Conservation (phyloP, 2,888 invertebrate species). For the Tetragonula carbonaria region DNA sequence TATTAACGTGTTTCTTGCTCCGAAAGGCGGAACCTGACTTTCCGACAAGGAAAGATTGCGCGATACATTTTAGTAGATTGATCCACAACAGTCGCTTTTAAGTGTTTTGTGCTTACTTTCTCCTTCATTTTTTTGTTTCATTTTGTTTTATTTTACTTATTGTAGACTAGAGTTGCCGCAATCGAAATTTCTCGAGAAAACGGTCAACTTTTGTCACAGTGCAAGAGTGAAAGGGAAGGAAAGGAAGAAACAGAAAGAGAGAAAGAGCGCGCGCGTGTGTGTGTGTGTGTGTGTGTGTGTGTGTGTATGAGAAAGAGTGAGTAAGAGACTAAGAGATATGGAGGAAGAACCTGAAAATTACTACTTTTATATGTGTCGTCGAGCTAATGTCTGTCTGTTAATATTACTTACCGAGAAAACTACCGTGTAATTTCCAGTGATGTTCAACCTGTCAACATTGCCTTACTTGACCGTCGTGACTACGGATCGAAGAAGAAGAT, state of each 20-base stretch:
- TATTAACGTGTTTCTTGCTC: background rate
- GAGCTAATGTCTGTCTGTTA: constrained; percentile 26
- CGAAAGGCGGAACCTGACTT: background rate
- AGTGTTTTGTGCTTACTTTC: constrained; percentile 1
- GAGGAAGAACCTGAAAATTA: constrained; percentile 23
- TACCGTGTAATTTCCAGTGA: constrained; percentile 65
- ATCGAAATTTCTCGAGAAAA: background rate
- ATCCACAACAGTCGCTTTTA: constrained; percentile 5
- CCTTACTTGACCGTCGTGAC: constrained; percentile 36
- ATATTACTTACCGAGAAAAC: constrained; percentile 50
- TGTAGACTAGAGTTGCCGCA: background rate
- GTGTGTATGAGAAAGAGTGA: too few species aligned
- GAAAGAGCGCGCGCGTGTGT: too few species aligned
- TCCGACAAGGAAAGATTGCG: background rate
- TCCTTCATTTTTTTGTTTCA: background rate
- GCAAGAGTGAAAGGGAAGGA: background rate
- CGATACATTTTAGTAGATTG: background rate
- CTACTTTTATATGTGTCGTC: constrained; percentile 57
- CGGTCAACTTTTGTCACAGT: background rate
- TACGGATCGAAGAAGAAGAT: constrained; percentile 44
- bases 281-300: too few species aligned
- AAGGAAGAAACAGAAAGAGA: too few species aligned
- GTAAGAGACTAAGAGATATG: background rate
- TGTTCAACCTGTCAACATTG: constrained; percentile 48
- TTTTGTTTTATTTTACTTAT: too few species aligned